These are phyloP conservation scores for Turdus rufiventris DNA, from an alignment of 2,113 vertebrate genomes.

Conservation along the genomic window DNA sequence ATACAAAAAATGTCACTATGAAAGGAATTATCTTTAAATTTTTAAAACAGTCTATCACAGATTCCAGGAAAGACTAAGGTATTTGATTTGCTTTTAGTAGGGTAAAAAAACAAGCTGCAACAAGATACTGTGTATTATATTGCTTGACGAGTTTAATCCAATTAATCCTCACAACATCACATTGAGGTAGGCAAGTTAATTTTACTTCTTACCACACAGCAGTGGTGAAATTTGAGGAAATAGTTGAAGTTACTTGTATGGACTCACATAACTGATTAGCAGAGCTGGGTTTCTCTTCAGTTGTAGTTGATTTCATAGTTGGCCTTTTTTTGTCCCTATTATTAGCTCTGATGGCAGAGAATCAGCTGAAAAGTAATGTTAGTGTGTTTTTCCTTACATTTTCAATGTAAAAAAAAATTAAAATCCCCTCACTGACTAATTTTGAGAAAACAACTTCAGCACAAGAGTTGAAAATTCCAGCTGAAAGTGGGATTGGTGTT, in stretches of 20 bases:
- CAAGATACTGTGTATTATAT: background rate
- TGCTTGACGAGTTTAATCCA: background rate
- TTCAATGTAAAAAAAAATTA: background rate
- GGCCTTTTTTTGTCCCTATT: background rate
- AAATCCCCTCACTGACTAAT: background rate
- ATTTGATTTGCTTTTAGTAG: conserved; percentile 1
- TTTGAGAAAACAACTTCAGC: background rate
- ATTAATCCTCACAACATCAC: conserved; percentile 8
- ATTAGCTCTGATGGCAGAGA: background rate
- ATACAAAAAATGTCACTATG: background rate
- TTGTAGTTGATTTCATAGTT: background rate
- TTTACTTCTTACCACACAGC: background rate
- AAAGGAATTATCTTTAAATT: background rate
- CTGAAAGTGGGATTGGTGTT: conserved; percentile 11
- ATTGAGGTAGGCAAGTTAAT: background rate
- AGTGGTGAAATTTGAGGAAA: conserved; percentile 13
- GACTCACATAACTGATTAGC: background rate
- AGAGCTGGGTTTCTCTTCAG: background rate
- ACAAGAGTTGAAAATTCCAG: background rate
- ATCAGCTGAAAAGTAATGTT: background rate
- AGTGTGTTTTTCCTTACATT: background rate
- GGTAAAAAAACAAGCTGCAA: background rate
- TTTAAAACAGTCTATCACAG: background rate
- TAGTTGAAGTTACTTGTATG: background rate
- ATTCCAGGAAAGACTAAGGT: background rate